Base-by-base conservation (phyloP, 1,140 invertebrate species). In the Heterodera carotae region DNA sequence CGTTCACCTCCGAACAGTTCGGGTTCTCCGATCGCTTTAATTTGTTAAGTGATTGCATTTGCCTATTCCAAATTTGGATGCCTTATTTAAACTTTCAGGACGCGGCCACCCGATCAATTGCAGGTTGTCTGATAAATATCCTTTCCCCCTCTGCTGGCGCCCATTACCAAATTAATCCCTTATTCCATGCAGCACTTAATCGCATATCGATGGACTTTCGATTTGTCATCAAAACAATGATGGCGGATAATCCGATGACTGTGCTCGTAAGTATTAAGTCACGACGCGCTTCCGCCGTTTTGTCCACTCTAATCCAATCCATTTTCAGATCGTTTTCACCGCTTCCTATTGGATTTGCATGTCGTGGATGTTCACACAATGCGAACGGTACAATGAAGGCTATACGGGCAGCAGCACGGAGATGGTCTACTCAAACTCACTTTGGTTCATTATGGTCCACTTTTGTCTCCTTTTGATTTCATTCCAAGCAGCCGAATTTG, bases 371-470 rank as follows among this genome's bases (percentile, higher is more conserved):
- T 86, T 86, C 70, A 87, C 84, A 7, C 84, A 85, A 66, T 85
- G 84, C 69, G 84, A 85, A 67, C 75, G 84, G 82, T 84, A 53
- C 81, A 74, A 74, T 36, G 62, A 88, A 77, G 76, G 80, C 67
- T 76, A 76, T 43, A 62, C 85, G 76, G 62, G 78, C 48, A 39
- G 78, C 48, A 39, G 76, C 27, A 71, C 82, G 8, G 90, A 91
- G 76, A 87, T 87, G 31, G 90, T 90, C 81, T 89, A 90, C 66
- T 82, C 90, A 22, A 90, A 90, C 82, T 90, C 90, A 12, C 88
- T 90, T 87, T 90, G 90, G 90, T 88, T 90, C 85, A 89, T 91
- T 34, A 88, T 88, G 82, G 86, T 84, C 12, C 76, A 59, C 83
- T 10, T 79, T 73, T 12, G 10, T 18, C 29, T 18, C 31, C 4